phyloP scores from a whole-genome alignment of 64 coral and sea anemone species.

The Montipora efflorescens region DNA sequence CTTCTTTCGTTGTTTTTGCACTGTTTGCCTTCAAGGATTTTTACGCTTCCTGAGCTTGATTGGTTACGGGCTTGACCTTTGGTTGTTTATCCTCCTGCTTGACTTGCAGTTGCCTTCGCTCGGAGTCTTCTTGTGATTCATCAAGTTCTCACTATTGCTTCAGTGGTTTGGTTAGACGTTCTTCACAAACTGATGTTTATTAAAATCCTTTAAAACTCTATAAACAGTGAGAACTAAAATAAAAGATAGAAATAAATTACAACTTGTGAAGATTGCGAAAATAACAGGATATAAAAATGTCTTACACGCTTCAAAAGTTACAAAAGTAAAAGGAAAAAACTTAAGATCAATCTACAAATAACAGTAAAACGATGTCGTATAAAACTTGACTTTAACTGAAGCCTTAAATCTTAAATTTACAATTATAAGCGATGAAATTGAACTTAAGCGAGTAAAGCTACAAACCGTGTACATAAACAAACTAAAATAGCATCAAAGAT shows the following conservation, averaged over 20 bases:
- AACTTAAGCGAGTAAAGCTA: neutral
- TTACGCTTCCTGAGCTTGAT: conserved; percentile 24
- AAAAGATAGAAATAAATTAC: neutral
- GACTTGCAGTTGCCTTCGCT: conserved; percentile 13
- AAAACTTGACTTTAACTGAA: neutral
- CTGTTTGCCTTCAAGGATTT: neutral
- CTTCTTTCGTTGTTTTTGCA: neutral
- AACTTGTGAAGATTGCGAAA: neutral
- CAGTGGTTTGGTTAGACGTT: neutral
- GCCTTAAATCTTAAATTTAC: neutral
- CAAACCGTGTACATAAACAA: neutral
- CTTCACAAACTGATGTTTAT: neutral
- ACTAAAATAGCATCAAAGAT: neutral
- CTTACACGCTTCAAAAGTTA: neutral
- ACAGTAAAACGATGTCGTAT: neutral
- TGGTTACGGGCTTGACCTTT: neutral
- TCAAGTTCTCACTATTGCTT: neutral
- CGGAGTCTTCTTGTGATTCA: neutral
- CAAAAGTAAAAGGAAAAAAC: neutral
- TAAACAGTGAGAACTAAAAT: neutral
- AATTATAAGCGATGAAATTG: neutral
- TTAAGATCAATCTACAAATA: neutral
- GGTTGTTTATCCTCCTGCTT: neutral
- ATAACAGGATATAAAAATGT: neutral
- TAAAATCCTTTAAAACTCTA: neutral